These are phyloP conservation scores for Dendrolimus punctatus DNA, from an alignment of 1,140 invertebrate genomes.

Conservation along the genomic window DNA sequence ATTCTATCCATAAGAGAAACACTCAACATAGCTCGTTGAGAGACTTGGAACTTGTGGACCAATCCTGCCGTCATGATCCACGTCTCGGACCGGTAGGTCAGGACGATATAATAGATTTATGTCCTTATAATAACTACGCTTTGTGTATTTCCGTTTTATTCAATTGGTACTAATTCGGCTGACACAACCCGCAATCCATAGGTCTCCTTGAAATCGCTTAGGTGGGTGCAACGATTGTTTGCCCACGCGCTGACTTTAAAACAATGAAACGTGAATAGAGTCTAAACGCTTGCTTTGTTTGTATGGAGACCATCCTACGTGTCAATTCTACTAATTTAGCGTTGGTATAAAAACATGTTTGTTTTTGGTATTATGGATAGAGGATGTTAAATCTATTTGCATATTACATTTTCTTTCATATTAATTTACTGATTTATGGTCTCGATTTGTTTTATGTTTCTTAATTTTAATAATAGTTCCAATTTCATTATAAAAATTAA, in stretches of 20 bases:
- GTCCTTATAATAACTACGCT: neutral
- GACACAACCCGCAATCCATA: slow-evolving; percentile 38
- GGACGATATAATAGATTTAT: neutral
- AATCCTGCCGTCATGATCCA: too few species aligned
- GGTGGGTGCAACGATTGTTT: slow-evolving; percentile 53
- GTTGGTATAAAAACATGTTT: slow-evolving; percentile 7
- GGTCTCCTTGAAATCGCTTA: slow-evolving; percentile 17
- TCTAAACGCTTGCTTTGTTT: slow-evolving; percentile 24
- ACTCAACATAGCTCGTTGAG: too few species aligned
- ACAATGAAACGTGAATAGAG: slow-evolving; percentile 40
- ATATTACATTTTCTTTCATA: too few species aligned
- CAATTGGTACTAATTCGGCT: slow-evolving; percentile 50
- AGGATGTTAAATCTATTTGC: too few species aligned
- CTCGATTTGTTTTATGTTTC: too few species aligned
- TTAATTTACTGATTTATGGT: too few species aligned
- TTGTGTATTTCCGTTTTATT: slow-evolving; percentile 19
- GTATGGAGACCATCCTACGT: slow-evolving; percentile 29
- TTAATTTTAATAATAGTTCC: too few species aligned
- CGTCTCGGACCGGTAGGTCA: too few species aligned
- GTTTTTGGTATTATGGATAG: too few species aligned
- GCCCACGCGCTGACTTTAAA: slow-evolving; percentile 33
- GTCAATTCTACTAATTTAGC: slow-evolving; percentile 20
- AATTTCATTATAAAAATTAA: too few species aligned
- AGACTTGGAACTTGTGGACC: too few species aligned
- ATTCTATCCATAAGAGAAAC: too few species aligned